Conservation (phyloP, 2,797 vertebrate species). For the Triplophysa yarkandensis region DNA sequence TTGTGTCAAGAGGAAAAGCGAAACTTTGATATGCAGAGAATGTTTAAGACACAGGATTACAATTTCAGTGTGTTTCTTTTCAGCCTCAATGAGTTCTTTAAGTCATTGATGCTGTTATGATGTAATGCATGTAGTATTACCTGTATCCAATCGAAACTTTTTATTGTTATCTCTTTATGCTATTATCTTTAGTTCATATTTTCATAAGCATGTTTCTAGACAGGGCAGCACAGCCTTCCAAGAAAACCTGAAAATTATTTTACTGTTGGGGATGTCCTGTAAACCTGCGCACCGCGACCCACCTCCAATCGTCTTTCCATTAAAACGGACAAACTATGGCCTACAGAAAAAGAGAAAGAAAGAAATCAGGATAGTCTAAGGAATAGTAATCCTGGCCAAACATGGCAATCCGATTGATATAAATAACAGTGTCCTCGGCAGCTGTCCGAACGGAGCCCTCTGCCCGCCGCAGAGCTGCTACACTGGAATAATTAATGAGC, state of each 20-base stretch:
- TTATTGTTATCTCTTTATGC: too few relatives aligned
- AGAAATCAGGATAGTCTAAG: conserved; percentile 98
- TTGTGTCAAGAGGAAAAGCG: background rate
- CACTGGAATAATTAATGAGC: conserved; percentile 99
- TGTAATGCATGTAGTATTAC: too few relatives aligned
- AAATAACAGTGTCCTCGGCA: conserved; percentile 99
- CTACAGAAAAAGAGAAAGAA: conserved; percentile 82
- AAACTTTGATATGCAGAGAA: conserved; percentile 17
- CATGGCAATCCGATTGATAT: conserved; percentile 99
- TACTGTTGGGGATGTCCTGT: conserved; percentile 50
- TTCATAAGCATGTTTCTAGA: too few relatives aligned
- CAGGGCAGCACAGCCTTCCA: too few relatives aligned
- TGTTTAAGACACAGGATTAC: background rate
- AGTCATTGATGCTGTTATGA: too few relatives aligned
- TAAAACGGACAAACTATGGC: conserved; percentile 55
- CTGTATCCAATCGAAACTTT: too few relatives aligned
- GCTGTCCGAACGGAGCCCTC: conserved; percentile 99
- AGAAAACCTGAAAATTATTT: too few relatives aligned
- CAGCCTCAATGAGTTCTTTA: too few relatives aligned
- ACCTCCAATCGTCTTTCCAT: conserved; percentile 73
- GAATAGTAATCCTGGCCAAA: conserved; percentile 99
- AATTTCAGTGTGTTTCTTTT: too few relatives aligned
- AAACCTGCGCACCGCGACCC: conserved; percentile 69
- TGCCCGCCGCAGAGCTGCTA: conserved; percentile 99
- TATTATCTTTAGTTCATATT: too few relatives aligned